Percentiles rank a stretch among this genome's conserved stretches.
These are phyloP conservation scores for Epirrhoe alternata DNA, from an alignment of 2,888 invertebrate genomes.

Conservation along the genomic window DNA sequence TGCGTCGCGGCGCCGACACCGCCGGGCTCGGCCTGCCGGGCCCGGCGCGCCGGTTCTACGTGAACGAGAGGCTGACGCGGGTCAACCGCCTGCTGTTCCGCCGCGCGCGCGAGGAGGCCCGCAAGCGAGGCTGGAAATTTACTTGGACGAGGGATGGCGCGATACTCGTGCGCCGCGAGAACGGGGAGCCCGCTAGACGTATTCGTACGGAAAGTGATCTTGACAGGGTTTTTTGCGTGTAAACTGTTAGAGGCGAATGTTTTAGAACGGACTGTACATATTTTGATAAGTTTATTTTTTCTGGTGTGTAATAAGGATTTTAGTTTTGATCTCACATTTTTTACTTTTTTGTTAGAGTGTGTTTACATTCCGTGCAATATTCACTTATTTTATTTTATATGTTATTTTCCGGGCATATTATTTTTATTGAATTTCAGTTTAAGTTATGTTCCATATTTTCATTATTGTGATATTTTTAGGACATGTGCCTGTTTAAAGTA, in stretches of 20 bases:
- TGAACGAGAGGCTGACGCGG: conserved; percentile 19
- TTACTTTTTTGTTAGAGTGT: too few relatives aligned
- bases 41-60: conserved; percentile 22
- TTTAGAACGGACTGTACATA: too few relatives aligned
- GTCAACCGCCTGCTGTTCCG: conserved; percentile 10
- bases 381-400: not conserved
- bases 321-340: too few relatives aligned
- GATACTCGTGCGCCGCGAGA: not conserved
- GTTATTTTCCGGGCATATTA: too few relatives aligned
- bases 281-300: too few relatives aligned
- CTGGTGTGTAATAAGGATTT: too few relatives aligned
- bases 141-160: conserved; percentile 5
- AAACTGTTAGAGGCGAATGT: not conserved
- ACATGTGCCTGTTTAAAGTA: too few relatives aligned
- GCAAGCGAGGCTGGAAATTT: conserved; percentile 4
- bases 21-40: conserved; percentile 15
- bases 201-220: conserved; percentile 1
- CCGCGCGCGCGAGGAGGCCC: not conserved
- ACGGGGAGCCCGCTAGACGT: conserved; percentile 6
- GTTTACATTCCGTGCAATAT: too few relatives aligned
- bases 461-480: too few relatives aligned
- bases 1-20: conserved; percentile 12
- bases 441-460: too few relatives aligned
- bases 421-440: too few relatives aligned
- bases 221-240: conserved; percentile 6